Conservation (phyloP, 2,888 invertebrate species). For the Drosophila koepferae region DNA sequence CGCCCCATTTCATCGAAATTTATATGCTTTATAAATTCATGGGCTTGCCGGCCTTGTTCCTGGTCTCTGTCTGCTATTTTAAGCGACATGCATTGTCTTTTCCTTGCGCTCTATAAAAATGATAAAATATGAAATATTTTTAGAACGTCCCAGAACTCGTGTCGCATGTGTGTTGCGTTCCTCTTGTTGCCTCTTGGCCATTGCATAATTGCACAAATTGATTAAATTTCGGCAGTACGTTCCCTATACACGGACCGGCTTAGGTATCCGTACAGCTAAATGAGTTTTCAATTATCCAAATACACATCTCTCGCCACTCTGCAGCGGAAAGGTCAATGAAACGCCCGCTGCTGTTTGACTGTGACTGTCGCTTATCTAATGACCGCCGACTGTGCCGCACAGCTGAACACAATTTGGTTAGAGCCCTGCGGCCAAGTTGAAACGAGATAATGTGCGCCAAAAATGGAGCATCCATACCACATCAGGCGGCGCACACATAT, state of each 20-base stretch:
- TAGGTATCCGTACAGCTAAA: constrained; percentile 56
- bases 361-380: constrained; percentile 58
- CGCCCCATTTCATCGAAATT: constrained; percentile 42
- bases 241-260: constrained; percentile 26
- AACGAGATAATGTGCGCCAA: constrained; percentile 21
- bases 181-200: constrained; percentile 27
- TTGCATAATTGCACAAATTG: constrained; percentile 79
- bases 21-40: constrained; percentile 57
- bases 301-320: background rate
- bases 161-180: constrained; percentile 4
- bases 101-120: constrained; percentile 23
- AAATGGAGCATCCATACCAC: constrained; percentile 51
- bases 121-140: constrained; percentile 39
- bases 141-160: constrained; percentile 7
- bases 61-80: constrained; percentile 53
- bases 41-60: constrained; percentile 48
- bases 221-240: constrained; percentile 57
- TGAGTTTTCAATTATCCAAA: constrained; percentile 49
- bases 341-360: constrained; percentile 39
- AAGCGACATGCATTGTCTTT: constrained; percentile 40
- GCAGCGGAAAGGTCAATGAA: constrained; percentile 67
- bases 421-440: constrained; percentile 36
- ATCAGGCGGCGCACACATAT: constrained; percentile 53
- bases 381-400: constrained; percentile 77
- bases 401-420: constrained; percentile 63